Evolutionary conservation across 2,888 invertebrate species (phyloP), one percentile per base, ranked within the genome.

Genomic region (Anodontia alba): DNA sequence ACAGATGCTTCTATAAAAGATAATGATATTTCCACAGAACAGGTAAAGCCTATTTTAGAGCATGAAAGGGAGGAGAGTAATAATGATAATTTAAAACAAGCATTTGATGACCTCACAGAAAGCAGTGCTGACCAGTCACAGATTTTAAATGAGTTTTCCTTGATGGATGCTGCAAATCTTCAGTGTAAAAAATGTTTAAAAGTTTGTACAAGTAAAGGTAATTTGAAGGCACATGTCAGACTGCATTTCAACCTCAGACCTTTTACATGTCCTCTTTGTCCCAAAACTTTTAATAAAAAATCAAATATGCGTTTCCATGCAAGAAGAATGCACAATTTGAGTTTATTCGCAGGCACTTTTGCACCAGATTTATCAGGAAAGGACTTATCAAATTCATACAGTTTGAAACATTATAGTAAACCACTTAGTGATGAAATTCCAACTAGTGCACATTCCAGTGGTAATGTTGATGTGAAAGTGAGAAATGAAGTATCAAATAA

Each of bases 271-370:
- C 31, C 62, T 12, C 1, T 33, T 62, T 31, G 33, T 29, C 10
- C 3, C 10, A 31, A 62, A 33, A 62, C 31, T 2, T 62, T 62
- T 17, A 62, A 33, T 33, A 62, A 57, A 29, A 57, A 20, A 3
- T 57, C 57, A 57, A 57, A 57, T 29, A 57, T 57, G 57, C 26
- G 29, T 8, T 26, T 57, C 20, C 57, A 57, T 57, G 57, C 29
- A 23, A 57, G 17, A 29, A 57, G 29, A 17, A 57, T 57, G 57
- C 57, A 57, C 29, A 57, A 57, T 29, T 7, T 17, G 7, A 57
- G 29, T 8, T 10, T 29, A 23, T 26, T 57, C 29, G 5, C 57
- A 57, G 10, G 7, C 8, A 20, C 23, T 29, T 57, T 29, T 26
- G 5, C 29, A 10, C 29, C 57, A 23, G 57, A 57, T 57, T 26